These are phyloP conservation scores for Netelia melanura DNA, from an alignment of 2,888 invertebrate species.

Conservation along the genomic window DNA sequence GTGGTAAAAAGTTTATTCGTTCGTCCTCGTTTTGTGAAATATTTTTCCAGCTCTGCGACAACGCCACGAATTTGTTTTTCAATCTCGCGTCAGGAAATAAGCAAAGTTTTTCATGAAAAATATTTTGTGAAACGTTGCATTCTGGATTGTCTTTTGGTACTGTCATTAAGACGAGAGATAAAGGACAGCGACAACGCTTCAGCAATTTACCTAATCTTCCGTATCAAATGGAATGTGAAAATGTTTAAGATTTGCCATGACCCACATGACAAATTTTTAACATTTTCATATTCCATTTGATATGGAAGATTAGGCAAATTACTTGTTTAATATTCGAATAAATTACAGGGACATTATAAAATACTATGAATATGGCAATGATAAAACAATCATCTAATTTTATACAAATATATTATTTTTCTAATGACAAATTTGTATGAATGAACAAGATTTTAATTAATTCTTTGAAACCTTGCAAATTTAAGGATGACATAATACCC, in stretches of 20 bases:
- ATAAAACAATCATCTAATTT: background rate
- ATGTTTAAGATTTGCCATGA: too few relatives aligned
- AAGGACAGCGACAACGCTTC: background rate
- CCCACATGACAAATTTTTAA: too few relatives aligned
- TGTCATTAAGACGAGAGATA: background rate
- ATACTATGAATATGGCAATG: too few relatives aligned
- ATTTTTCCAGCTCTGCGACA: slow-evolving; percentile 8
- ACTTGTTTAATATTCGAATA: too few relatives aligned
- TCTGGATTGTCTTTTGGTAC: background rate
- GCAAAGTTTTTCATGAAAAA: slow-evolving; percentile 25
- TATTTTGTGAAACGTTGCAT: slow-evolving; percentile 28
- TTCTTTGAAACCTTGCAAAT: background rate
- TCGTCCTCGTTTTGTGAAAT: slow-evolving; percentile 13
- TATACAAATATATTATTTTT: background rate
- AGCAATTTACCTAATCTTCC: background rate
- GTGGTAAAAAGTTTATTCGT: slow-evolving; percentile 50
- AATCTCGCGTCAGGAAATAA: slow-evolving; percentile 8
- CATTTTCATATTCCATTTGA: too few relatives aligned
- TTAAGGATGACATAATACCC: background rate
- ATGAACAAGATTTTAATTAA: background rate
- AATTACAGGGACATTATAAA: too few relatives aligned
- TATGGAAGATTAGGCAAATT: background rate
- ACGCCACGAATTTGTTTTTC: slow-evolving; percentile 47
- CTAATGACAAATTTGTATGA: background rate
- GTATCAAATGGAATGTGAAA: too few relatives aligned